Conservation (phyloP, 2,797 vertebrate genomes). For the Amblyraja radiata region DNA sequence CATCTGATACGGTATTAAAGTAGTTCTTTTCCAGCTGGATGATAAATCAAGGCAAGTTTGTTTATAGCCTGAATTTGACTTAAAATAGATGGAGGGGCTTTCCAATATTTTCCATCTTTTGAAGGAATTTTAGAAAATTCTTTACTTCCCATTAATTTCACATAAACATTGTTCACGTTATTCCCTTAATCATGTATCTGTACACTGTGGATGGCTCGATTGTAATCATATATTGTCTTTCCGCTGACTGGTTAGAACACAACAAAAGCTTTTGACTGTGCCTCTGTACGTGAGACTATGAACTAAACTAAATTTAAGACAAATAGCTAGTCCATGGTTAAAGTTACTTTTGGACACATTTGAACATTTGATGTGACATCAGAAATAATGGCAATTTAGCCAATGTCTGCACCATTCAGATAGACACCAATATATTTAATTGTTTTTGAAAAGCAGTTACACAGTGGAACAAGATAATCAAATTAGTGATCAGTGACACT, state of each 20-base stretch:
- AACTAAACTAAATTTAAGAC: not conserved
- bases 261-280: too few species aligned
- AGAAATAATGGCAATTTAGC: not conserved
- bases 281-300: too few species aligned
- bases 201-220: too few species aligned
- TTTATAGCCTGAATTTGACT: not conserved
- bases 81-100: too few species aligned
- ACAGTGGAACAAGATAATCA: not conserved
- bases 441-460: not conserved
- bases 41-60: not conserved
- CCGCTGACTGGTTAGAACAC: too few species aligned
- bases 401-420: not conserved
- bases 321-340: not conserved
- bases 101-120: not conserved
- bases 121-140: not conserved
- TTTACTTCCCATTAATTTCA: not conserved
- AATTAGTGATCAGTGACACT: not conserved
- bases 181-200: too few species aligned
- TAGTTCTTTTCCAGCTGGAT: not conserved
- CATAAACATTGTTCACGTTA: too few species aligned
- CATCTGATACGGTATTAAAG: not conserved
- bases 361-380: not conserved
- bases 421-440: slow-evolving; percentile 22
- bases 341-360: not conserved
- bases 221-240: too few species aligned